Evolutionary conservation across 2,113 vertebrate species (phyloP).

Genomic region (Pipra filicauda): DNA sequence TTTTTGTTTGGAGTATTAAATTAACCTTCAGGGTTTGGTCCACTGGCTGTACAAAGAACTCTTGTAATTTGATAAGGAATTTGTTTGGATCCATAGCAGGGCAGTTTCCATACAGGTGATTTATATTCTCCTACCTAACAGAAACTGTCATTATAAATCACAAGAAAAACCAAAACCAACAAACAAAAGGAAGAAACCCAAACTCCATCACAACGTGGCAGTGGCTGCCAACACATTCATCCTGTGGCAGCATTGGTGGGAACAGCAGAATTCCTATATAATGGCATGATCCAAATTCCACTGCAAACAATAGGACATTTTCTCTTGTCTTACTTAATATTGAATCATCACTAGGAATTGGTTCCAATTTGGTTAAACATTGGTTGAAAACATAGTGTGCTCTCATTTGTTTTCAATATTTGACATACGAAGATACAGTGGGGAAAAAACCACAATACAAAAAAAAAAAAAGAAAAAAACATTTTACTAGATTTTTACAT

Average conservation of each 20-base stretch:
- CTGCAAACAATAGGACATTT: neutral
- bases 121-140: neutral
- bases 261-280: neutral
- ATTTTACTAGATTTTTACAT: conserved; percentile 70
- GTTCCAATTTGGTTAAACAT: neutral
- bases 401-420: neutral
- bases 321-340: neutral
- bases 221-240: neutral
- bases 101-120: neutral
- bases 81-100: neutral
- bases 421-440: neutral
- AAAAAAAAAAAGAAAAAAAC: conserved; percentile 27
- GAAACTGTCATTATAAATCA: neutral
- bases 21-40: neutral
- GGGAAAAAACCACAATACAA: conserved; percentile 44
- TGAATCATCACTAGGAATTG: neutral
- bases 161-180: neutral
- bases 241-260: neutral
- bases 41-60: neutral
- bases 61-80: neutral
- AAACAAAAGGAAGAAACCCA: neutral
- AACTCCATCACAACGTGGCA: neutral
- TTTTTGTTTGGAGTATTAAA: neutral
- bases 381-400: neutral
- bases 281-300: neutral